Percentiles rank a stretch among this genome's conserved stretches.
These are phyloP conservation scores for Buathra laborator DNA, from an alignment of 2,888 invertebrate species.

Conservation along the genomic window DNA sequence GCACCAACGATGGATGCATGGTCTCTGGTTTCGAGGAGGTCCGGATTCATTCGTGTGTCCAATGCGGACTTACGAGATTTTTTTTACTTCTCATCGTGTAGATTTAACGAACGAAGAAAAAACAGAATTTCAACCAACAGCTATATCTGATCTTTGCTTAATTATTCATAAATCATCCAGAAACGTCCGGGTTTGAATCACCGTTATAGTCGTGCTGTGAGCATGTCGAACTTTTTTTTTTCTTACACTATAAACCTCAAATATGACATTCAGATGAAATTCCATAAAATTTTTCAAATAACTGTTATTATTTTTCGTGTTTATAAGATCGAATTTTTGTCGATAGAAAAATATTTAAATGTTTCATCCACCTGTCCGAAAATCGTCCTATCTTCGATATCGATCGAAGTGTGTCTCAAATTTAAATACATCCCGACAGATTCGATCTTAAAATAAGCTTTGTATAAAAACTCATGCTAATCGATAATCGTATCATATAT, in stretches of 20 bases:
- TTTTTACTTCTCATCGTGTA: background rate
- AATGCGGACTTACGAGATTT: constrained; percentile 2
- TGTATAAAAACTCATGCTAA: constrained; percentile 3
- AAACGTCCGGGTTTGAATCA: background rate
- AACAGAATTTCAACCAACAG: constrained; percentile 27
- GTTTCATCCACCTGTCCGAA: background rate
- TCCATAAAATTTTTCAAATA: background rate
- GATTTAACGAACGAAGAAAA: background rate
- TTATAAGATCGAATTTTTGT: background rate
- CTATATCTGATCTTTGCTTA: constrained; percentile 5
- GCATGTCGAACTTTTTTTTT: constrained; percentile 8
- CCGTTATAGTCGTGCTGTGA: constrained; percentile 15
- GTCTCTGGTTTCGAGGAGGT: constrained; percentile 54
- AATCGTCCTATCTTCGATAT: constrained; percentile 14
- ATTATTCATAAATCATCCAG: constrained; percentile 29
- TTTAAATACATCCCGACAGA: constrained; percentile 21
- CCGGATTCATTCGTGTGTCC: constrained; percentile 27
- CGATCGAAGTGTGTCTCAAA: constrained; percentile 17
- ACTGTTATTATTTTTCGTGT: background rate
- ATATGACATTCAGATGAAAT: constrained; percentile 6
- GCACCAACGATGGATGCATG: constrained; percentile 64
- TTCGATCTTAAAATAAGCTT: constrained; percentile 29
- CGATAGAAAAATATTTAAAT: background rate
- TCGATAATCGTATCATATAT: constrained; percentile 30
- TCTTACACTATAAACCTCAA: background rate